Evolutionary conservation across 1,140 invertebrate species (phyloP).

Genomic region (Tetranychus cinnabarinus): DNA sequence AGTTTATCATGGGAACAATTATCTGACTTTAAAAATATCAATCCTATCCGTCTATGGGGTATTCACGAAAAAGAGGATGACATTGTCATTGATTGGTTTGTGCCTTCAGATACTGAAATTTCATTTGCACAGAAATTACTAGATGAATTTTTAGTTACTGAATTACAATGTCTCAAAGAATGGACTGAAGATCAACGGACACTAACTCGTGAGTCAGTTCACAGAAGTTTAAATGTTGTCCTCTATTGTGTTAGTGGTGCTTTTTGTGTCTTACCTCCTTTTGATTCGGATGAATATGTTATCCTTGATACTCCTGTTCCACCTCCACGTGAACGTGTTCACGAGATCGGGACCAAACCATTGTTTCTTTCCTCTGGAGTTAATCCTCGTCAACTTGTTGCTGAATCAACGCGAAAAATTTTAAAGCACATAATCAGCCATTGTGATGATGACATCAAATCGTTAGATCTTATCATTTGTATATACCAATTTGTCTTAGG

Average conservation of each 20-base stretch:
- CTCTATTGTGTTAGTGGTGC: slow-evolving; percentile 28
- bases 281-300: slow-evolving; percentile 24
- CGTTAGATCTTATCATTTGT: slow-evolving; percentile 34
- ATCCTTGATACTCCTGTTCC: slow-evolving; percentile 6
- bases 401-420: slow-evolving; percentile 27
- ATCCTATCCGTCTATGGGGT: slow-evolving; percentile 55
- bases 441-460: slow-evolving; percentile 47
- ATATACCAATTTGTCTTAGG: slow-evolving; percentile 34
- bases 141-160: slow-evolving; percentile 30
- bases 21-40: slow-evolving; percentile 35
- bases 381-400: slow-evolving; percentile 33
- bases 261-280: slow-evolving; percentile 31
- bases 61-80: slow-evolving; percentile 35
- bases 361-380: slow-evolving; percentile 15
- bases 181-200: slow-evolving; percentile 15
- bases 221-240: slow-evolving; percentile 26
- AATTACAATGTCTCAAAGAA: slow-evolving; percentile 27
- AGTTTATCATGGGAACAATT: slow-evolving; percentile 26
- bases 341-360: background rate
- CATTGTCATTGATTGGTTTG: slow-evolving; percentile 46
- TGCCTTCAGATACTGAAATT: slow-evolving; percentile 42
- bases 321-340: background rate
- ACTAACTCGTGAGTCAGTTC: slow-evolving; percentile 23
- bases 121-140: slow-evolving; percentile 33
- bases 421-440: slow-evolving; percentile 32